Evolutionary conservation across 2,797 vertebrate genomes (phyloP).

Genomic region (Gambelia wislizenii): DNA sequence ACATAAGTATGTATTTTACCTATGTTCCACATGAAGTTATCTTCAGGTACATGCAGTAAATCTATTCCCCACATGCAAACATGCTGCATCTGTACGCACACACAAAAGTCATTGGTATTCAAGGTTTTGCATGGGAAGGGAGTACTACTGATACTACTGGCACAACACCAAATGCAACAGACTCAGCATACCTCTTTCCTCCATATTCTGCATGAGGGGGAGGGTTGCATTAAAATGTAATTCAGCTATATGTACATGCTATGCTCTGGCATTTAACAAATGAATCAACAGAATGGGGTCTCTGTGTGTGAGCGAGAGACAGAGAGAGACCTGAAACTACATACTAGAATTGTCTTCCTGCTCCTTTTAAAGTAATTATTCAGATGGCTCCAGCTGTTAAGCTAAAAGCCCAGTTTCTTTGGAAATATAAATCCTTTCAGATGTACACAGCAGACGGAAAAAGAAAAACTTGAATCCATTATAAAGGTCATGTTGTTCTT

Average conservation of each 20-base stretch:
- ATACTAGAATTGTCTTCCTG: conserved; percentile 10
- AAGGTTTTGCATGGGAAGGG: neutral
- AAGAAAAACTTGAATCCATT: conserved; percentile 27
- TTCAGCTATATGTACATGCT: neutral
- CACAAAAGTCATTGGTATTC: neutral
- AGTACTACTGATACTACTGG: neutral
- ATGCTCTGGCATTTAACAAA: neutral
- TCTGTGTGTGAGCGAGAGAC: no score
- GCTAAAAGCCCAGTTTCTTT: conserved; percentile 43
- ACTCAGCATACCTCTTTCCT: neutral
- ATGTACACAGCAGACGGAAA: conserved; percentile 37
- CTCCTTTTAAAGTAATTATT: conserved; percentile 28
- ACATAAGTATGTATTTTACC: no score
- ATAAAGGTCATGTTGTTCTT: conserved; percentile 60
- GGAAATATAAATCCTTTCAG: conserved; percentile 38
- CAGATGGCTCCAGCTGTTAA: conserved; percentile 53
- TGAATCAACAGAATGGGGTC: neutral
- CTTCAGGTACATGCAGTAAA: neutral
- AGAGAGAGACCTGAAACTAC: neutral
- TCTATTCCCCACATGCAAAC: neutral
- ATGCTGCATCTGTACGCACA: neutral
- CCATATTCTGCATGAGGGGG: no score
- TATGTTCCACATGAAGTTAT: no score
- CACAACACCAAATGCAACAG: neutral
- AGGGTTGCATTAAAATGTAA: neutral